phyloP scores from a whole-genome alignment of 2,113 vertebrate genomes.

The Megalops atlanticus region DNA sequence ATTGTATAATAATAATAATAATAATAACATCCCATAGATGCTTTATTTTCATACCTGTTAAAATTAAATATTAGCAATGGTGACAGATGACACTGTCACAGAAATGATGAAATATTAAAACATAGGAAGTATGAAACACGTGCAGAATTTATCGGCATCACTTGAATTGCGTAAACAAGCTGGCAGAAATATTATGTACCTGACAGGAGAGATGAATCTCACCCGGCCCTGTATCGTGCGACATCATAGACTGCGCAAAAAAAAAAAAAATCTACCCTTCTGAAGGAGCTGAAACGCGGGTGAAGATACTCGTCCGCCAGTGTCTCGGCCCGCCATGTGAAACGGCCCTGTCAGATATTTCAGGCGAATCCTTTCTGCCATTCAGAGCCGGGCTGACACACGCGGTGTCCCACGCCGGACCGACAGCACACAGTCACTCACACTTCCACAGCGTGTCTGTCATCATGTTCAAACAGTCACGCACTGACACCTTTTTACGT shows the following conservation, averaged over 20 bases:
- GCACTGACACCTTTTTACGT: conserved; percentile 79
- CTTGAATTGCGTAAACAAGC: conserved; percentile 65
- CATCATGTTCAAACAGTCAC: conserved; percentile 73
- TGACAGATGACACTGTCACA: too few species aligned
- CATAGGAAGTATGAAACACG: conserved; percentile 55
- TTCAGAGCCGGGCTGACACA: conserved; percentile 69
- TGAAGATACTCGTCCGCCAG: too few species aligned
- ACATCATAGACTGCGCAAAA: conserved; percentile 53
- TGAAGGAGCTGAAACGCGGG: too few species aligned
- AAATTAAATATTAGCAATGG: too few species aligned
- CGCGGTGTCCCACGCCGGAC: conserved; percentile 59
- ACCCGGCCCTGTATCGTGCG: conserved; percentile 50
- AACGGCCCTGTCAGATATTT: conserved; percentile 53
- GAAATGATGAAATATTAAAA: too few species aligned
- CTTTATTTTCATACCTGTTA: not conserved
- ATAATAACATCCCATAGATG: not conserved
- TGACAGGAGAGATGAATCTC: conserved; percentile 69
- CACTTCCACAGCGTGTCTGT: conserved; percentile 74
- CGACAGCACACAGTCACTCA: conserved; percentile 69
- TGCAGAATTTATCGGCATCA: conserved; percentile 76
- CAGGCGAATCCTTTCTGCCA: conserved; percentile 63
- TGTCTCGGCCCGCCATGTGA: conserved; percentile 48
- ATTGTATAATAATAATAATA: conserved; percentile 14
- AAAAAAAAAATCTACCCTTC: too few species aligned
- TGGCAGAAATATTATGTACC: conserved; percentile 61